Evolutionary conservation across 2,797 vertebrate species (phyloP).

Genomic region (Falco peregrinus): DNA sequence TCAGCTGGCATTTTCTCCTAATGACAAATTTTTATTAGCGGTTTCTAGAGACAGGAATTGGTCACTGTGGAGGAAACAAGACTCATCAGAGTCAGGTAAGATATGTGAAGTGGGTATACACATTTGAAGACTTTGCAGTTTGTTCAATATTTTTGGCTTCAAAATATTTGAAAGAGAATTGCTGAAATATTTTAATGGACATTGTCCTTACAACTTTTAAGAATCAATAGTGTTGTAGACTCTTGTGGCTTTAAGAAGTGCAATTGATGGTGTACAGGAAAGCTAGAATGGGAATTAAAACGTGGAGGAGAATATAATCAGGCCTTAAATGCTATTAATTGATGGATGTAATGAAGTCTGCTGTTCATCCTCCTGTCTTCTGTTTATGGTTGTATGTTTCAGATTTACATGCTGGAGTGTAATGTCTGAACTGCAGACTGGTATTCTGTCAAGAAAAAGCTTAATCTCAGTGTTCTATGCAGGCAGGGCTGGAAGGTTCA

Average conservation of each 20-base stretch:
- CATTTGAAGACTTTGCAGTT: not conserved
- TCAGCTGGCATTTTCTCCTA: constrained; percentile 94
- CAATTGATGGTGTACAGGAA: not conserved
- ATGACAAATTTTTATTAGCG: constrained; percentile 86
- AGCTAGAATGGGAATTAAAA: not conserved
- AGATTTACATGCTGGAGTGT: not conserved
- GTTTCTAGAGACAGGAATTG: constrained; percentile 96
- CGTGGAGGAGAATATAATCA: not conserved
- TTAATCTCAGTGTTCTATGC: not conserved
- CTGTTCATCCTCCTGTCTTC: not conserved
- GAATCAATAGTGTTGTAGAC: not conserved
- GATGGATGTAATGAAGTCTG: not conserved
- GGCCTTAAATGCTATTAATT: not conserved
- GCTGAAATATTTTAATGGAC: not conserved
- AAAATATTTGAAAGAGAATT: not conserved
- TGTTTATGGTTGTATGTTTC: not conserved
- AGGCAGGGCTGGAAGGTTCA: not conserved
- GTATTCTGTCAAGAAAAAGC: not conserved
- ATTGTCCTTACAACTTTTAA: not conserved
- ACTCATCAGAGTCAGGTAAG: constrained; percentile 81
- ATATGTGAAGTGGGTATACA: not conserved
- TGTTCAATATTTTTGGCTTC: not conserved
- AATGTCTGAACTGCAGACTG: not conserved
- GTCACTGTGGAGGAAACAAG: constrained; percentile 89
- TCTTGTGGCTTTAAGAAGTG: not conserved